Conservation (phyloP, 2,888 invertebrate species). For the Cordilura impudica region DNA sequence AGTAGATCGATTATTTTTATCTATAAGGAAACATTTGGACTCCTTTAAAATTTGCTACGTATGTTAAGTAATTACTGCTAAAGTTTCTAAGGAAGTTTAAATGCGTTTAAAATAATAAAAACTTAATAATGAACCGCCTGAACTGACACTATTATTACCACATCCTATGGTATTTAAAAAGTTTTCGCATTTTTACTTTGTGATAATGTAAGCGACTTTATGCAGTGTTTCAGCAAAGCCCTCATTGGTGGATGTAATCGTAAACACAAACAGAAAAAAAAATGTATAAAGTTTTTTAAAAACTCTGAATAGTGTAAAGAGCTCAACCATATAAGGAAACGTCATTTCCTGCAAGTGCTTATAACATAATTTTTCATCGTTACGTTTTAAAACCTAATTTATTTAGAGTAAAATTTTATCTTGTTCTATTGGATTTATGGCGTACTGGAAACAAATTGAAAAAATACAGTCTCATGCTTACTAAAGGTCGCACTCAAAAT, state of each 20-base stretch:
- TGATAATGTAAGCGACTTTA: constrained; percentile 64
- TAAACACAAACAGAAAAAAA: constrained; percentile 2
- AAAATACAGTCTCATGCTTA: too few species aligned
- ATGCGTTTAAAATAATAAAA: neutral
- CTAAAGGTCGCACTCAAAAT: too few species aligned
- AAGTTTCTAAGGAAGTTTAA: neutral
- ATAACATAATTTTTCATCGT: constrained; percentile 61
- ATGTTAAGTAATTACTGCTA: neutral
- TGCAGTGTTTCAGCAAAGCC: constrained; percentile 71
- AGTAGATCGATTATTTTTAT: constrained; percentile 54
- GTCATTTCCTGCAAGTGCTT: constrained; percentile 66
- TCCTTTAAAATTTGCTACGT: neutral
- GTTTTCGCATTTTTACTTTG: constrained; percentile 52
- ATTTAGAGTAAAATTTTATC: constrained; percentile 66
- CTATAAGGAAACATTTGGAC: constrained; percentile 66
- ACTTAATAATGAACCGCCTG: constrained; percentile 70
- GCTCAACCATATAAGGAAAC: constrained; percentile 68
- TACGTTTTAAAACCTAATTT: constrained; percentile 63
- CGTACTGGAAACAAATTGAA: constrained; percentile 45
- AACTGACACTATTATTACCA: constrained; percentile 69
- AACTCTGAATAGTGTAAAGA: constrained; percentile 10
- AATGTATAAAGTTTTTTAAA: neutral
- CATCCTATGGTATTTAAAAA: constrained; percentile 62
- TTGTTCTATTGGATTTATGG: constrained; percentile 64
- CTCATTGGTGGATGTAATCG: constrained; percentile 71